Conservation (phyloP, 35 echinoderm and acorn worm genomes). For the Ophiothrix spiculata region DNA sequence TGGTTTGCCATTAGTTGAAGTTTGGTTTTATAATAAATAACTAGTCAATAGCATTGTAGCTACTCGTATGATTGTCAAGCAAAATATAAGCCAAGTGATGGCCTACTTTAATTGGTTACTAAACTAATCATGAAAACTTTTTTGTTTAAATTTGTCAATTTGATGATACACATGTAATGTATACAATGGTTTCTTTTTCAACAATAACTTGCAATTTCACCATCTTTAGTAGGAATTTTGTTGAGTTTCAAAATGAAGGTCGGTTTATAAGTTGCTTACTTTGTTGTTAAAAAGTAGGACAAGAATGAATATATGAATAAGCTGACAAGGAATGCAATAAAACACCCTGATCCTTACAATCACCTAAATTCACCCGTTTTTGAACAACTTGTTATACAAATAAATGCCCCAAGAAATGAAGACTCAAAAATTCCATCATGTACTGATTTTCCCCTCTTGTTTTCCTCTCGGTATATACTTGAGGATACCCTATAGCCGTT, state of each 20-base stretch:
- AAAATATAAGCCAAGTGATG: too few species aligned
- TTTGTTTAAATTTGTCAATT: too few species aligned
- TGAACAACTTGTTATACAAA: neutral
- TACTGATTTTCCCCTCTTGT: neutral
- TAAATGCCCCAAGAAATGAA: neutral
- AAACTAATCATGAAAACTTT: too few species aligned
- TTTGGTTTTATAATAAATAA: too few species aligned
- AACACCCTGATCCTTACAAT: neutral
- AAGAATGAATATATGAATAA: neutral
- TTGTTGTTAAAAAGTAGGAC: neutral
- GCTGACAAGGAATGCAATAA: neutral
- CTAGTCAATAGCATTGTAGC: too few species aligned
- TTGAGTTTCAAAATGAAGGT: neutral
- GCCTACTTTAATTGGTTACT: too few species aligned
- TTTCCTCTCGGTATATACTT: neutral
- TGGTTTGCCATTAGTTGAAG: too few species aligned
- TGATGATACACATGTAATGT: too few species aligned
- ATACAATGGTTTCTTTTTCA: too few species aligned
- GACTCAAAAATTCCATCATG: conserved; percentile 5
- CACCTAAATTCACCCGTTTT: neutral
- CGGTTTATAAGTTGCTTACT: neutral
- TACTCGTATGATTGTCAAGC: too few species aligned
- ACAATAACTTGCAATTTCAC: too few species aligned
- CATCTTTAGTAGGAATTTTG: too few species aligned
- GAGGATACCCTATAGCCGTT: neutral